Conservation (phyloP, 2,888 invertebrate genomes). For the Portevinia maculata region DNA sequence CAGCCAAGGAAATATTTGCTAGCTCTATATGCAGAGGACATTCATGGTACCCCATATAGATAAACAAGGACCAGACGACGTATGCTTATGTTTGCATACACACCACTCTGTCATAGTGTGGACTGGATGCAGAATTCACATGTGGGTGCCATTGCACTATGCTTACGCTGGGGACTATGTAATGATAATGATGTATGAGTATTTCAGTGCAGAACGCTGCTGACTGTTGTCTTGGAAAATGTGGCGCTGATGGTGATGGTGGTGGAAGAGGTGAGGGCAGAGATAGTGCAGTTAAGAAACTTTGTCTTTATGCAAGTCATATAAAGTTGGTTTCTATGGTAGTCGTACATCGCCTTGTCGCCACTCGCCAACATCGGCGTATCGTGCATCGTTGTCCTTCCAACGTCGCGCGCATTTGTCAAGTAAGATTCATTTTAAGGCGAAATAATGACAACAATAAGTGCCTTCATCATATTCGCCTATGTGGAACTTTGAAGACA, state of each 20-base stretch:
- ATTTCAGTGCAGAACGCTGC: constrained; percentile 49
- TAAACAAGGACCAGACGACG: constrained; percentile 68
- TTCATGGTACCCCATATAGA: constrained; percentile 48
- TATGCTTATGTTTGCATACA: constrained; percentile 66
- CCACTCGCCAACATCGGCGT: too few relatives aligned
- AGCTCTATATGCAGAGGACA: constrained; percentile 12
- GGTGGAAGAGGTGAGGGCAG: constrained; percentile 20
- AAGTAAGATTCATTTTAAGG: constrained; percentile 71
- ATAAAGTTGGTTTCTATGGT: constrained; percentile 31
- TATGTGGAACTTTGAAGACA: constrained; percentile 57
- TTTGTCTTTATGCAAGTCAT: constrained; percentile 52
- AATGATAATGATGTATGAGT: constrained; percentile 18
- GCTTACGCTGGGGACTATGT: constrained; percentile 15
- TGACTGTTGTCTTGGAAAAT: neutral
- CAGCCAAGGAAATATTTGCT: constrained; percentile 27
- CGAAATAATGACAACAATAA: constrained; percentile 72
- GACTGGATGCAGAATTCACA: constrained; percentile 37
- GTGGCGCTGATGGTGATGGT: neutral
- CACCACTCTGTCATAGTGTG: constrained; percentile 18
- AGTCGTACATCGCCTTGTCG: constrained; percentile 21
- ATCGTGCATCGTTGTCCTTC: constrained; percentile 26
- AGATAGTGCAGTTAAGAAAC: constrained; percentile 60
- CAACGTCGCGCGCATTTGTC: constrained; percentile 64
- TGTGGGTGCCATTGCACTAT: constrained; percentile 25
- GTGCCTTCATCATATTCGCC: constrained; percentile 71